These are phyloP conservation scores for Pheosia gnoma DNA, from an alignment of 2,888 invertebrate species.

Conservation along the genomic window DNA sequence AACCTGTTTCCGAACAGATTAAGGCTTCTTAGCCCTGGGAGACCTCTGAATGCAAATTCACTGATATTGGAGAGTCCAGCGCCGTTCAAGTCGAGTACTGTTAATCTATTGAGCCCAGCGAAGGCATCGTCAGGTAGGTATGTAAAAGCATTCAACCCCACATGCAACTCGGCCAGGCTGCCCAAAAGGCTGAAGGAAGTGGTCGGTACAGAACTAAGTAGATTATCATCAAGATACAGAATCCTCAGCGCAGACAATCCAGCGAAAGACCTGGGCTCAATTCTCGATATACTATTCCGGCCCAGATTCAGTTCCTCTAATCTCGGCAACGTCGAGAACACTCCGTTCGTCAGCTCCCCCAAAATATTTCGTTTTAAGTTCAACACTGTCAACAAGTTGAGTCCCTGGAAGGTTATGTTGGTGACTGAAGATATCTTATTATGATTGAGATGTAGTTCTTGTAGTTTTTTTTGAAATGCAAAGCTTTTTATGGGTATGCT, in stretches of 20 bases:
- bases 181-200: slow-evolving; percentile 88
- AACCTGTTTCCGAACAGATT: slow-evolving; percentile 93
- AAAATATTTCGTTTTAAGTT: slow-evolving; percentile 92
- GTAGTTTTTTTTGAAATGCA: slow-evolving; percentile 90
- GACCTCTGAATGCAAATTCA: slow-evolving; percentile 89
- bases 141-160: slow-evolving; percentile 92
- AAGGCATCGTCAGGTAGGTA: slow-evolving; percentile 91
- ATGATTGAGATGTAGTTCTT: slow-evolving; percentile 92
- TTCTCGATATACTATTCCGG: slow-evolving; percentile 91
- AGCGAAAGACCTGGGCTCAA: slow-evolving; percentile 90
- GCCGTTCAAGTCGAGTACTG: slow-evolving; percentile 91
- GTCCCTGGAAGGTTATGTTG: slow-evolving; percentile 91
- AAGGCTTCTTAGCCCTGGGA: slow-evolving; percentile 89
- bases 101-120: slow-evolving; percentile 88
- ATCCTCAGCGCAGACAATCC: slow-evolving; percentile 90
- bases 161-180: slow-evolving; percentile 92
- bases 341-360: slow-evolving; percentile 89
- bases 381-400: slow-evolving; percentile 90
- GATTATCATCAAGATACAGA: slow-evolving; percentile 93
- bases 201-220: slow-evolving; percentile 90
- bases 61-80: slow-evolving; percentile 92
- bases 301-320: slow-evolving; percentile 94
- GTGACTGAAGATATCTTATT: slow-evolving; percentile 93
- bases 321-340: slow-evolving; percentile 89
- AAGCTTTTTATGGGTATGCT: slow-evolving; percentile 92